These are phyloP conservation scores for Odobenus rosmarus DNA, from an alignment of 2,113 vertebrate genomes.

Conservation along the genomic window DNA sequence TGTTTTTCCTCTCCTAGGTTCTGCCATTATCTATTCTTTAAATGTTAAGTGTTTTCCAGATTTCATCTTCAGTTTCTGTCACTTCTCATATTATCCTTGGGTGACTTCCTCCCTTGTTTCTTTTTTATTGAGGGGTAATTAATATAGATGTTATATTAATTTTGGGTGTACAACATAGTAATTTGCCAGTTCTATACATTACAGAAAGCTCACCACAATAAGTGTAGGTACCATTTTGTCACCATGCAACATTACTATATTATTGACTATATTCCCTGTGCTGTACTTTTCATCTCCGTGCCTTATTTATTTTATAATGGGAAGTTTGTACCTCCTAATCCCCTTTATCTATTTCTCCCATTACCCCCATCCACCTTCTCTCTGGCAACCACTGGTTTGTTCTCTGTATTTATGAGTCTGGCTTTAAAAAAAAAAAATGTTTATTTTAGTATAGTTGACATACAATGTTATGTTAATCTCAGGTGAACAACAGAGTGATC, in stretches of 20 bases:
- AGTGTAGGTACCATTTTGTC: not conserved
- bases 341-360: not conserved
- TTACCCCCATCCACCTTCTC: not conserved
- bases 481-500: not conserved
- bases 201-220: not conserved
- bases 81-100: not conserved
- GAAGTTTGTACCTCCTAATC: not conserved
- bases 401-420: not conserved
- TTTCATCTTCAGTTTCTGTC: not conserved
- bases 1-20: not conserved
- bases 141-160: not conserved
- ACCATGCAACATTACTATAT: not conserved
- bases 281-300: not conserved
- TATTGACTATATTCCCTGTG: not conserved
- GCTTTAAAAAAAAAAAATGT: not conserved
- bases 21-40: not conserved
- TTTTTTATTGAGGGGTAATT: not conserved
- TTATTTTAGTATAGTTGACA: not conserved
- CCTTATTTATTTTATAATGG: not conserved
- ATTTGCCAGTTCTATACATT: not conserved
- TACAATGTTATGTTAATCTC: not conserved
- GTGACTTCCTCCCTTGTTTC: not conserved
- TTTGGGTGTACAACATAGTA: not conserved
- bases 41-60: not conserved
- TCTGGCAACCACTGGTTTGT: not conserved